Evolutionary conservation across 2,888 invertebrate genomes (phyloP).

Genomic region (Eilema depressum): DNA sequence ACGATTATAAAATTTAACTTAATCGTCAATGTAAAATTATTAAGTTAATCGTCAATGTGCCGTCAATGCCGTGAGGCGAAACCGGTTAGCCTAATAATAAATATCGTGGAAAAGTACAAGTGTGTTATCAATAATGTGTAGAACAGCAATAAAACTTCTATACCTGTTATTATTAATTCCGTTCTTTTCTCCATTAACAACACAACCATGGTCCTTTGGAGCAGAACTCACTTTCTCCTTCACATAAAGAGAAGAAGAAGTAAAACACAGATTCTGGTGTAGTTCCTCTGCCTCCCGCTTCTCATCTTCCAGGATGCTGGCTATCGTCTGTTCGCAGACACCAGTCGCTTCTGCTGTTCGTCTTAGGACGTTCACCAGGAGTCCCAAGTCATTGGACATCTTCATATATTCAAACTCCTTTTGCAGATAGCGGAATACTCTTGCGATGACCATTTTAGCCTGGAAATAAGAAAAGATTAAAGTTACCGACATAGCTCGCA

Average conservation of each 20-base stretch:
- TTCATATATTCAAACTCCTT: slow-evolving; percentile 12
- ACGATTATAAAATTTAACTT: too few relatives aligned
- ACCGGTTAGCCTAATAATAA: too few relatives aligned
- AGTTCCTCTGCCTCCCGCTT: neutral
- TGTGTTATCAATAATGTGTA: too few relatives aligned
- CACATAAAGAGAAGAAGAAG: too few relatives aligned
- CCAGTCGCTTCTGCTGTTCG: slow-evolving; percentile 25
- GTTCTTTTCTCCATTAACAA: neutral
- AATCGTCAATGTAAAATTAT: too few relatives aligned
- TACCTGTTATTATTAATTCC: neutral
- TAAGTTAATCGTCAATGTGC: too few relatives aligned
- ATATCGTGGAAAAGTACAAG: too few relatives aligned
- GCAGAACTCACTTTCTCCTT: neutral
- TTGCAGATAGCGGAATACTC: slow-evolving; percentile 16
- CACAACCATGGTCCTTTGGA: neutral
- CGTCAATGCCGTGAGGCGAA: too few relatives aligned
- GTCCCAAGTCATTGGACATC: slow-evolving; percentile 2
- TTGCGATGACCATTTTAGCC: neutral
- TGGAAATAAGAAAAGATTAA: too few relatives aligned
- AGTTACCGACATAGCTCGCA: too few relatives aligned
- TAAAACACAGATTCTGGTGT: neutral
- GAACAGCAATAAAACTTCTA: neutral
- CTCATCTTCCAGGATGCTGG: slow-evolving; percentile 10
- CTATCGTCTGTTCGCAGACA: slow-evolving; percentile 11
- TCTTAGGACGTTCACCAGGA: slow-evolving; percentile 9